Evolutionary conservation across 2,113 vertebrate species (phyloP).

Genomic region (Sus scrofa): DNA sequence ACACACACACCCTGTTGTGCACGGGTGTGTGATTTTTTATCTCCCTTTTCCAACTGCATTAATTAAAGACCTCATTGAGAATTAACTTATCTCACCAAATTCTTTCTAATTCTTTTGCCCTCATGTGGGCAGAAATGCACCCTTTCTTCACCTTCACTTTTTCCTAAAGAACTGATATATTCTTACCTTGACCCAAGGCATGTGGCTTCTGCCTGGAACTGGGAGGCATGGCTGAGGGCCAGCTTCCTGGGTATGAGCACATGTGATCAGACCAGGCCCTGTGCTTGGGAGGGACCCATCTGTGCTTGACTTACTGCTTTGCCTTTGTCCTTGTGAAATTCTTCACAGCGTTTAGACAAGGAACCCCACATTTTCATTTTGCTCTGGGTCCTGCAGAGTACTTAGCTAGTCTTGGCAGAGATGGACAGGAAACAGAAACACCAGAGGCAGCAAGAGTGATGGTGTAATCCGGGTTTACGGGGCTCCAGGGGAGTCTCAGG

Average conservation of each 20-base stretch:
- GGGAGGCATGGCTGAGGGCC: background rate
- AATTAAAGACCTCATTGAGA: background rate
- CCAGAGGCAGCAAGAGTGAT: background rate
- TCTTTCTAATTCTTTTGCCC: background rate
- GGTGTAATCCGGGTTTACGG: background rate
- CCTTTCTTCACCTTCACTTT: background rate
- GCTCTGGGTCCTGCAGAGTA: background rate
- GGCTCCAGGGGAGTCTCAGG: background rate
- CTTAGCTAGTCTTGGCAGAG: background rate
- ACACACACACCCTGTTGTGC: background rate
- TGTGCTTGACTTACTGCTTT: background rate
- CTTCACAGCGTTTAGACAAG: background rate
- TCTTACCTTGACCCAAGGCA: background rate
- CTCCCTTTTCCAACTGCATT: background rate
- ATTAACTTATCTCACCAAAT: constrained; percentile 1
- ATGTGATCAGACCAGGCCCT: accelerated
- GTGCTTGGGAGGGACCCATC: background rate
- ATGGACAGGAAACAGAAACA: background rate
- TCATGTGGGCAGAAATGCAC: background rate
- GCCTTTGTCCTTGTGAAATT: background rate
- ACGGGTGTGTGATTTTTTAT: background rate
- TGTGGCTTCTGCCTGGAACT: background rate
- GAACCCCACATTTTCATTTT: background rate
- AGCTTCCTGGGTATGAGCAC: background rate
- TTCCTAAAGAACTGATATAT: background rate